Evolutionary conservation across 2,797 vertebrate species (phyloP), one percentile per base, ranked within the genome.

Genomic region (Percopsis omiscomaycus): DNA sequence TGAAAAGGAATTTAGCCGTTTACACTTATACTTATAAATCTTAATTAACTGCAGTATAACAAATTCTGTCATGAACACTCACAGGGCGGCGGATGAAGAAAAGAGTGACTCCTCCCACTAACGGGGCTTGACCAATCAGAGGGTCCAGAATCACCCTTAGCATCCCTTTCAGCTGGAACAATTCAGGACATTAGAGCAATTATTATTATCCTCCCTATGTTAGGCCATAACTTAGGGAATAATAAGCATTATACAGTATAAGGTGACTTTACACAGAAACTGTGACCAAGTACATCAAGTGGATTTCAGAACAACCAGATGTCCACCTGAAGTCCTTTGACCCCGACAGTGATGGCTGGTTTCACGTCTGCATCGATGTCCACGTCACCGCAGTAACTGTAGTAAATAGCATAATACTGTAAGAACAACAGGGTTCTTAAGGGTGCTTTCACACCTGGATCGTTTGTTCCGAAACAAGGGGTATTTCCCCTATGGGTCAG

Each of bases 1-100:
- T 94, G 69, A 64, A 62, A 66, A 62, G 60, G 8, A 55, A 2
- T 44, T 16, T n/a, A 37, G 11, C 2, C 10, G 14, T 44, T 57
- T 57, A 55, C 32, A 32, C 22, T 22, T 32, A 27, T 55, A 37
- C 9, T 15, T 47, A 48, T 3, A 46, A 2, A 47, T 14, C 4
- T 3, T 47, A 37, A 45, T 16, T 13, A 28, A 27, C 22, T 59
- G n/a, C 42, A 48, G 44, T 13, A 29, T 4, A 46, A 28, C 16
- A 53, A 50, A 30, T 46, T 6, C 6, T 37, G 32, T 37, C 3
- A 0, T 11, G 5, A 14, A 1, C 47, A 91, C 96, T 95, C 74
- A 98, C 96, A 12, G 98, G 98, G 63, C 93, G 93, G 55, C 94
- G 94, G 32, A 99, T 93, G 78, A 98, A 96, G 87, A 98, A 99